Evolutionary conservation across 37 sponge, comb jelly and placozoan species (phyloP), one percentile per base, ranked within the genome.

Genomic region (Crambe crambe): DNA sequence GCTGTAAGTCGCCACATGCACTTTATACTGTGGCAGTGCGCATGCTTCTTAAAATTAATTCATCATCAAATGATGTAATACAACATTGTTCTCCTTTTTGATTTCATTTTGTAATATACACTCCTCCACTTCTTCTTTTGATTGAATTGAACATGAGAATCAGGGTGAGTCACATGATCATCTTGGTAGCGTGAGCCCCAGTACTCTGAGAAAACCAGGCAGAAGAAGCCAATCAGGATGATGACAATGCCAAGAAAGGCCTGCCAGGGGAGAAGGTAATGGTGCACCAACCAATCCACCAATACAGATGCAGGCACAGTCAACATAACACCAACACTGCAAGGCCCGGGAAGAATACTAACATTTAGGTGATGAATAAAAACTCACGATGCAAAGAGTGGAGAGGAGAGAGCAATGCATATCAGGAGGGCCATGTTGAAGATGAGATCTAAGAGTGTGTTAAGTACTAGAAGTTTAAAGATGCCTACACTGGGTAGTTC

Each of bases 351-450:
- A n/a, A n/a, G n/a, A n/a, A n/a, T n/a, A n/a, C n/a, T n/a, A n/a
- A n/a, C n/a, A n/a, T n/a, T n/a, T n/a, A n/a, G n/a, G n/a, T n/a
- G n/a, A n/a, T n/a, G n/a, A n/a, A n/a, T n/a, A n/a, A n/a, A n/a
- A n/a, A n/a, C n/a, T 80, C 38, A 91, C 91, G 77, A 64, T 65
- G 85, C 85, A 87, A 88, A 92, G 29, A 87, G 89, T 15, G 92
- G 88, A 25, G 92, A 92, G 4, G 85, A 77, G 4, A 92, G 58
- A 56, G 88, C 66, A 51, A 92, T 71, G 69, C 76, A 73, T 35
- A 92, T 42, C 4, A 87, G 41, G 1, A 92, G 57, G 27, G 39
- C 5, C 31, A 36, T 70, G 61, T 92, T 92, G 70, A 83, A 80
- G 0, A 80, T 38, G 3, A 79, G 29, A 56, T 92, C 92, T 62